A percentile compares a stretch with the other conserved stretches of the same genome.
These are phyloP conservation scores for Poecilia wingei DNA, from an alignment of 2,797 vertebrate species.

Conservation along the genomic window DNA sequence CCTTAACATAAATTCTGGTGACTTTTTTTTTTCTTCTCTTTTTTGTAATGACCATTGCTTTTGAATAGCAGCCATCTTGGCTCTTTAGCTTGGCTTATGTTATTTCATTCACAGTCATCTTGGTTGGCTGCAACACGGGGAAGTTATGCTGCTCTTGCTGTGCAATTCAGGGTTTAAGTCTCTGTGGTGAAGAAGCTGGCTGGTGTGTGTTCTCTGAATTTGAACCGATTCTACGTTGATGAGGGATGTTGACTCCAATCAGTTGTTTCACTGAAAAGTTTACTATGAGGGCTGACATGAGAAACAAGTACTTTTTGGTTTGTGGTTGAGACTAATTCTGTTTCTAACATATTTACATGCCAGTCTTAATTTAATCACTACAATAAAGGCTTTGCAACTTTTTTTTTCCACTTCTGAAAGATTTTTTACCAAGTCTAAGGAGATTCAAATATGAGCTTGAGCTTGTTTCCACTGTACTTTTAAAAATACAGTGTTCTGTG, in stretches of 20 bases:
- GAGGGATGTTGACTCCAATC: constrained; percentile 38
- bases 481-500: neutral
- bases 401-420: neutral
- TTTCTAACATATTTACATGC: constrained; percentile 6
- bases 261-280: constrained; percentile 18
- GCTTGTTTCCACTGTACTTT: neutral
- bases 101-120: constrained; percentile 46
- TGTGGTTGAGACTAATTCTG: constrained; percentile 39
- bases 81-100: constrained; percentile 1
- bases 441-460: neutral
- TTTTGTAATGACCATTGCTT: constrained; percentile 24
- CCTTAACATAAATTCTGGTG: constrained; percentile 51
- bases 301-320: constrained; percentile 34
- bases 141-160: constrained; percentile 35
- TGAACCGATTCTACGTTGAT: constrained; percentile 29
- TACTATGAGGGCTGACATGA: constrained; percentile 13
- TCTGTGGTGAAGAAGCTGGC: constrained; percentile 17
- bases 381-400: neutral
- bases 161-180: constrained; percentile 48
- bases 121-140: constrained; percentile 27
- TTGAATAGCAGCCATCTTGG: constrained; percentile 59
- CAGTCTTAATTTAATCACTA: neutral
- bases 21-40: constrained; percentile 33
- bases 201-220: constrained; percentile 31
- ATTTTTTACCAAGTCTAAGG: neutral